Conservation (phyloP, 2,888 invertebrate species). For the Amphipoea lucens region DNA sequence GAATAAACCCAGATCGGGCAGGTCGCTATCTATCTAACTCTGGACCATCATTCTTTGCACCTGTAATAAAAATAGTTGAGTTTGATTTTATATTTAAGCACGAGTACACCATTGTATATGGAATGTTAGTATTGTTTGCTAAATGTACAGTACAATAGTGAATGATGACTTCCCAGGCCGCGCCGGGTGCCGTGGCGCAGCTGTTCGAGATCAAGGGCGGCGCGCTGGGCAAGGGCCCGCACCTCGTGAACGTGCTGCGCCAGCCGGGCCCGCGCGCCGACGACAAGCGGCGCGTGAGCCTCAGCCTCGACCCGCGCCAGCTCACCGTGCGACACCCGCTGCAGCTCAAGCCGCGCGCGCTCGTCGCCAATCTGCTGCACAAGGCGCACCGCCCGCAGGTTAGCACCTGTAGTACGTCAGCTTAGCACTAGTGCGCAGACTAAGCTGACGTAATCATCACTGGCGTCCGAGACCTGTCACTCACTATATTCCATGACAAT, state of each 20-base stretch:
- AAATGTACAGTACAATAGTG: no score
- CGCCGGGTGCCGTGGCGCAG: slow-evolving; percentile 82
- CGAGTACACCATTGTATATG: no score
- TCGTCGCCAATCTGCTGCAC: slow-evolving; percentile 79
- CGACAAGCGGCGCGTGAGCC: slow-evolving; percentile 76
- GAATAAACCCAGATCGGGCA: not conserved
- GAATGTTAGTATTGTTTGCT: not conserved
- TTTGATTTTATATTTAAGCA: no score
- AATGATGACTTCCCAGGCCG: slow-evolving; percentile 54
- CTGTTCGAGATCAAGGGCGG: slow-evolving; percentile 86
- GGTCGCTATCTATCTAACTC: no score
- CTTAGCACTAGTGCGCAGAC: no score
- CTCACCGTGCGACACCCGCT: slow-evolving; percentile 78
- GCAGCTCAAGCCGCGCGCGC: slow-evolving; percentile 78
- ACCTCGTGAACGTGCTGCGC: slow-evolving; percentile 85
- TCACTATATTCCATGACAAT: no score
- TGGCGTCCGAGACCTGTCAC: no score
- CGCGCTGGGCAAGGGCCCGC: slow-evolving; percentile 83
- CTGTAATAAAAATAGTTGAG: not conserved
- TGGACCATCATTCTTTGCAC: not conserved
- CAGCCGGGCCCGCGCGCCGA: slow-evolving; percentile 78
- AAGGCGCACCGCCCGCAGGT: slow-evolving; percentile 71
- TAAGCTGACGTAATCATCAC: no score
- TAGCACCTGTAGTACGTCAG: no score
- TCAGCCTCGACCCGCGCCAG: slow-evolving; percentile 81